These are phyloP conservation scores for Drosophila siamana DNA, from an alignment of 2,888 invertebrate genomes.

Conservation along the genomic window DNA sequence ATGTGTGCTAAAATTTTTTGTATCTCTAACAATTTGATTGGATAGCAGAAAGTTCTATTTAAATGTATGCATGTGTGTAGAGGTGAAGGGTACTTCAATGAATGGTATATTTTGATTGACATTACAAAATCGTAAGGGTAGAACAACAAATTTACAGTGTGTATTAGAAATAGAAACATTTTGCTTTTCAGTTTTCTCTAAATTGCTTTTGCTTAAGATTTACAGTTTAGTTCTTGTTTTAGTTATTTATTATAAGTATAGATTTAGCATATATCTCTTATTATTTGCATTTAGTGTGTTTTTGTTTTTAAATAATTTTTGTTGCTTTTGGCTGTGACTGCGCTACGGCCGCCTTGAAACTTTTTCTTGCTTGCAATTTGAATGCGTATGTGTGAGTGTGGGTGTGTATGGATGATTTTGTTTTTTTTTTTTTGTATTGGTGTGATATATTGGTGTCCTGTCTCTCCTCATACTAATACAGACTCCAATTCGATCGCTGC, in stretches of 20 bases:
- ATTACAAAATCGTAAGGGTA: constrained; percentile 24
- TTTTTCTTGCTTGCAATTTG: constrained; percentile 38
- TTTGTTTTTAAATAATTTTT: constrained; percentile 57
- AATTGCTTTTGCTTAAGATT: constrained; percentile 57
- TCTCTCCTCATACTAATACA: constrained; percentile 35
- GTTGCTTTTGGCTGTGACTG: constrained; percentile 77
- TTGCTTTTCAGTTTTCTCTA: constrained; percentile 54
- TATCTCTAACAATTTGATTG: constrained; percentile 40
- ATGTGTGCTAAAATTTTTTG: constrained; percentile 7
- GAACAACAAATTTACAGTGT: constrained; percentile 55
- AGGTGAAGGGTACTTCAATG: background rate
- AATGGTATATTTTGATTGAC: constrained; percentile 30
- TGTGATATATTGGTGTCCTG: constrained; percentile 64
- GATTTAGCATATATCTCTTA: constrained; percentile 31
- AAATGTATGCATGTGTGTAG: constrained; percentile 11
- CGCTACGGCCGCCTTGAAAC: constrained; percentile 55
- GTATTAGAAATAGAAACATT: constrained; percentile 56
- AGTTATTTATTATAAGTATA: constrained; percentile 52
- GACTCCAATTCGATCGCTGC: constrained; percentile 56
- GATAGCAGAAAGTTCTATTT: constrained; percentile 44
- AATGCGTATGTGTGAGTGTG: constrained; percentile 26
- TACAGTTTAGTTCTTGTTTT: constrained; percentile 49
- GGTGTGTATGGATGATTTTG: constrained; percentile 26
- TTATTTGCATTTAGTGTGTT: constrained; percentile 3
- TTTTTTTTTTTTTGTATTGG: constrained; percentile 15